Evolutionary conservation across 1,140 invertebrate species (phyloP).

Genomic region (Rhyacophila brunnea): DNA sequence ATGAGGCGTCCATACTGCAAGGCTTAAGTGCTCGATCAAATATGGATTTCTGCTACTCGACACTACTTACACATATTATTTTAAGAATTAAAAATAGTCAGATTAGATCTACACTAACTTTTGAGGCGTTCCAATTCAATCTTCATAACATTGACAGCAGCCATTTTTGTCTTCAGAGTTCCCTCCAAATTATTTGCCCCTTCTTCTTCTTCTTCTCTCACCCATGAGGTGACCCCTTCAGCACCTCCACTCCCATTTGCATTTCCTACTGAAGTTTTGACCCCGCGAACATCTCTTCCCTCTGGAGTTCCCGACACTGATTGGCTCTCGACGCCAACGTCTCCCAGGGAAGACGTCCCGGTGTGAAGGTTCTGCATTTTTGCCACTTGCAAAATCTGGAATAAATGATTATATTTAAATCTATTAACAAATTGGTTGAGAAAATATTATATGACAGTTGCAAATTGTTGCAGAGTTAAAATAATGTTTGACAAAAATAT

Average conservation of each 20-base stretch:
- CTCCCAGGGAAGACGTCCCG: slow-evolving; percentile 45
- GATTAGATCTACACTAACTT: too few relatives aligned
- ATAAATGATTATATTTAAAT: background rate
- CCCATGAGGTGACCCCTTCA: slow-evolving; percentile 34
- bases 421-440: too few relatives aligned
- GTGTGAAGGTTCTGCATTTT: slow-evolving; percentile 53
- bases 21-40: too few relatives aligned
- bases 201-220: slow-evolving; percentile 23
- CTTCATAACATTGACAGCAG: slow-evolving; percentile 33
- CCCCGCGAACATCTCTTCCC: slow-evolving; percentile 38
- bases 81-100: background rate
- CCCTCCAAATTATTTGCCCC: background rate
- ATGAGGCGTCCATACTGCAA: too few relatives aligned
- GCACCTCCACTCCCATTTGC: slow-evolving; percentile 38
- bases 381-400: slow-evolving; percentile 40
- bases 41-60: too few relatives aligned
- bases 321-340: slow-evolving; percentile 24
- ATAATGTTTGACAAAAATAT: too few relatives aligned
- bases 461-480: too few relatives aligned
- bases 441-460: too few relatives aligned
- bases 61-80: too few relatives aligned
- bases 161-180: slow-evolving; percentile 23
- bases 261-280: slow-evolving; percentile 36
- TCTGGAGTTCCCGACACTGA: slow-evolving; percentile 38
- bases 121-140: slow-evolving; percentile 31